Evolutionary conservation across 1,140 invertebrate genomes (phyloP).

Genomic region (Rhynchophorus ferrugineus): DNA sequence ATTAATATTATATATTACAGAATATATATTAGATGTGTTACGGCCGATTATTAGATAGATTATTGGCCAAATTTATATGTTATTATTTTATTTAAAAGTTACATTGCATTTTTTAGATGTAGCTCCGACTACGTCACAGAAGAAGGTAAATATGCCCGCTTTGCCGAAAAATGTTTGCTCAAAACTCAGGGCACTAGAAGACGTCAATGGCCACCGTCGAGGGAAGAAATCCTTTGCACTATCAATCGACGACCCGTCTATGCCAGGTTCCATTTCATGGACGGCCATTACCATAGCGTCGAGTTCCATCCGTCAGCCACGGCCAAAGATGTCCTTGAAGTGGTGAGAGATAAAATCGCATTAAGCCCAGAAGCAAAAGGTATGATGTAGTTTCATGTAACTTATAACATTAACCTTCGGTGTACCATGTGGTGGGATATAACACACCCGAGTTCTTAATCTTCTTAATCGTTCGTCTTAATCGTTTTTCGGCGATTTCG

Average conservation of each 20-base stretch:
- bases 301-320: slow-evolving; percentile 93
- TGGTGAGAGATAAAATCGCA: slow-evolving; percentile 88
- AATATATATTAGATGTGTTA: too few species aligned
- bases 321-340: slow-evolving; percentile 80
- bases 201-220: slow-evolving; percentile 85
- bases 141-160: slow-evolving; percentile 89
- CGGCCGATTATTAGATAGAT: too few species aligned
- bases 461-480: too few species aligned
- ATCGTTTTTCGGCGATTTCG: too few species aligned
- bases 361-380: slow-evolving; percentile 73
- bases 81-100: too few species aligned
- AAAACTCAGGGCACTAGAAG: slow-evolving; percentile 80
- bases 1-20: too few species aligned
- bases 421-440: too few species aligned
- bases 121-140: slow-evolving; percentile 83
- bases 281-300: slow-evolving; percentile 89
- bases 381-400: too few species aligned
- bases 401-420: too few species aligned
- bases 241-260: slow-evolving; percentile 85
- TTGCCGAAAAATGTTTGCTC: slow-evolving; percentile 84
- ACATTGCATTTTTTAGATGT: slow-evolving; percentile 44
- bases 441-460: too few species aligned
- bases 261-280: slow-evolving; percentile 86
- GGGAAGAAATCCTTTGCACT: slow-evolving; percentile 88
- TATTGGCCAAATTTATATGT: too few species aligned